A percentile compares a stretch with the other conserved stretches of the same genome.
Evolutionary conservation across 2,797 vertebrate species (phyloP).

Genomic region (Melopsittacus undulatus): DNA sequence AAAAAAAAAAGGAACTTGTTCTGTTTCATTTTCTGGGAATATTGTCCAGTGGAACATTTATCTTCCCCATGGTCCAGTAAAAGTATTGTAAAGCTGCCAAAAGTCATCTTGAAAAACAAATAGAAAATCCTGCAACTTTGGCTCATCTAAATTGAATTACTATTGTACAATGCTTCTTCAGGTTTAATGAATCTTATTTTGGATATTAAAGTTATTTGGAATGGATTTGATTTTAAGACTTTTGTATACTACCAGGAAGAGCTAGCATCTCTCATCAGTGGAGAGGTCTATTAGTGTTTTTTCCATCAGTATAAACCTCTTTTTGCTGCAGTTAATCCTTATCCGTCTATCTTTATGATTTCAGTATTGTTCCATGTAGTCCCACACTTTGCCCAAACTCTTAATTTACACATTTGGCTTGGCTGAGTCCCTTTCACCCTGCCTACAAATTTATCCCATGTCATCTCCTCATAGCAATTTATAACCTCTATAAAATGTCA

Average conservation of each 20-base stretch:
- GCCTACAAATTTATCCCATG: constrained; percentile 83
- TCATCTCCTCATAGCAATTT: constrained; percentile 84
- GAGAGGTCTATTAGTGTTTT: neutral
- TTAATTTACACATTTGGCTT: constrained; percentile 79
- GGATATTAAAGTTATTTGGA: constrained; percentile 1
- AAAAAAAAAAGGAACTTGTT: neutral
- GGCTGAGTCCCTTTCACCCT: constrained; percentile 73
- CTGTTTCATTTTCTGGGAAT: constrained; percentile 46
- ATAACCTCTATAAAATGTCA: constrained; percentile 83
- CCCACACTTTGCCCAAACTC: constrained; percentile 62
- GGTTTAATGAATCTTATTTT: constrained; percentile 38
- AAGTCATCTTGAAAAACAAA: constrained; percentile 48
- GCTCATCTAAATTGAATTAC: neutral
- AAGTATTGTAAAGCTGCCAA: constrained; percentile 57
- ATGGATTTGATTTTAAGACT: neutral
- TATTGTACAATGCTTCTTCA: neutral
- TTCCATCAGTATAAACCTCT: neutral
- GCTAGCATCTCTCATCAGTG: neutral
- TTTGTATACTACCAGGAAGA: neutral
- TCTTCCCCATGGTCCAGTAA: constrained; percentile 41
- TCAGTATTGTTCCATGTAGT: constrained; percentile 66
- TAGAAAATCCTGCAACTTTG: constrained; percentile 37
- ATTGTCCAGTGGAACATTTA: constrained; percentile 30
- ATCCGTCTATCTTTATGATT: constrained; percentile 60
- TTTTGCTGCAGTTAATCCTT: constrained; percentile 41